Base-by-base conservation (phyloP, 1,140 invertebrate species). In the Hylaeus volcanicus region DNA sequence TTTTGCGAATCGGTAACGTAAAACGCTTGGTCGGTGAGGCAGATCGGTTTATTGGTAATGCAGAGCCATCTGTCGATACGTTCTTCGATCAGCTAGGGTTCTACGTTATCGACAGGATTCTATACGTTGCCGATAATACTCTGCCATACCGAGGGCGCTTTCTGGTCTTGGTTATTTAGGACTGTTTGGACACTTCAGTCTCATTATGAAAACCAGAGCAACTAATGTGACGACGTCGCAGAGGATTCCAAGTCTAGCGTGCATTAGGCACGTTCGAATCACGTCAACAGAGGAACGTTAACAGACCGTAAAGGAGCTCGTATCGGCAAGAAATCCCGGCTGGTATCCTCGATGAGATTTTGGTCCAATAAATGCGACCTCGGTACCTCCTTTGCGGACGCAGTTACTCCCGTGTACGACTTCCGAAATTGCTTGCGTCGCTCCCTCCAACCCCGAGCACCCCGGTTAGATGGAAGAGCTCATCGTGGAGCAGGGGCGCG, bases 351-450 rank as follows among this genome's bases (percentile, higher is more conserved):
- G 64, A 48, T 14, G 43, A 68, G 76, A 78, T 78, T 72, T 78
- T 48, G 58, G 68, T 63, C 68, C 58, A 71, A 78, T 78, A 78
- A 55, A 71, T 48, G 41, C 64, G 8, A 53, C 39, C 76, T 39
- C 4, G 37, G n/a, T 37, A 43, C 68, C 68, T 72, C 76, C 76
- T 78, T 78, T 78, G 76, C 76, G 76, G 76, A 55, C 58, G 58
- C 48, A 37, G 76, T 78, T 78, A 78, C 53, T 78, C 48, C 45
- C 68, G 2, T 12, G 76, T 48, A 78, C 58, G 76, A 72, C 76
- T 78, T 61, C 76, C 76, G 76, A 63, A 78, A 78, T 78, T 78
- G 58, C 76, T 68, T 3, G 65, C 37, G 61, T 64, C 61, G 61
- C 41, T n/a, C n/a, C 26, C 26, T 8, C 14, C 1, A 11, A 15